Evolutionary conservation across 2,797 vertebrate species (phyloP), one percentile per base, ranked within the genome.

Genomic region (Falco rusticolus): DNA sequence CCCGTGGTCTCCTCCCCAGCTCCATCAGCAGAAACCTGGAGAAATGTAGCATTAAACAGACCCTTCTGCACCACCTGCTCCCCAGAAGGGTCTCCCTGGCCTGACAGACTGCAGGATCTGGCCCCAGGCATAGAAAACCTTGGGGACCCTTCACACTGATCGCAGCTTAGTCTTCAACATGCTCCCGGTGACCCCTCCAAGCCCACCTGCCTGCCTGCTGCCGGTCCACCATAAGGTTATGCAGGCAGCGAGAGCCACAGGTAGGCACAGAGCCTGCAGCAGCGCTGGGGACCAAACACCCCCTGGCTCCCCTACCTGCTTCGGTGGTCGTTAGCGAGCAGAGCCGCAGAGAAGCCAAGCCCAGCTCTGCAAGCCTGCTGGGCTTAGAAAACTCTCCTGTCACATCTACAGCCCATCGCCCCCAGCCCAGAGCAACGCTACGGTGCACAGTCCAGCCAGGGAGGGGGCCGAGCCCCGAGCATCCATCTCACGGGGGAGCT

Each of bases 251-350:
- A 74, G 50, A 84, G 25, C 34, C 33, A 22, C 48, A n/a, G 57
- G 54, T 7, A 31, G 28, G 21, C 83, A 26, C 21, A 5, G 37
- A 76, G 21, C 47, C 50, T 14, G 33, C 56, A 14, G 57, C 26
- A 6, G 12, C 2, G 1, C 64, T 2, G 29, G 15, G 72, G 39
- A 50, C 1, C 6, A 43, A 48, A 54, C 11, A 1, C 53, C 33
- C 86, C 50, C 70, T 4, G n/a, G 13, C 59, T 31, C 5, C 10
- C 17, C 56, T 25, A 41, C 63, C 25, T 21, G 8, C 16, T 7
- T 2, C n/a, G 57, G 26, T 4, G 51, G 22, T 69, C 4, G 3
- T 26, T 19, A 69, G 50, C 2, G 7, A 81, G 70, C 3, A 3
- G 61, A 70, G 68, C 28, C 1, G 2, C 59, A 9, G 39, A 41